phyloP scores from a whole-genome alignment of 2,797 vertebrate species.

The Arnoldichthys spilopterus region DNA sequence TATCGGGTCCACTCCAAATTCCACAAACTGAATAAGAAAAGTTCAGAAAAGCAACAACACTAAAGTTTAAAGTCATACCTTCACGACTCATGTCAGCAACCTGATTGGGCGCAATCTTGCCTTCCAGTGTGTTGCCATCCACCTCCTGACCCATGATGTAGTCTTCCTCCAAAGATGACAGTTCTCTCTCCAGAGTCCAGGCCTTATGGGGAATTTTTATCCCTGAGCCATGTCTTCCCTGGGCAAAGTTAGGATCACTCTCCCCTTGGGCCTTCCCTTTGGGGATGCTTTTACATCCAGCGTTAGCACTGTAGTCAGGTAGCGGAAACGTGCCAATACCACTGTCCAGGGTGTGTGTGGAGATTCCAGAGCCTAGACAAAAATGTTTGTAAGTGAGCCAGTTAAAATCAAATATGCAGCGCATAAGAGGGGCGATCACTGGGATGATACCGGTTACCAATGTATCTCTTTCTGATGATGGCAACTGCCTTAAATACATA shows the following conservation, averaged over 20 bases:
- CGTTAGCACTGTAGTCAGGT: conserved; percentile 87
- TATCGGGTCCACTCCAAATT: conserved; percentile 10
- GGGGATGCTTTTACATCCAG: conserved; percentile 84
- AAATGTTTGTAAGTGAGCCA: neutral
- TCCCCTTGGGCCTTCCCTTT: conserved; percentile 83
- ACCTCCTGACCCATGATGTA: conserved; percentile 67
- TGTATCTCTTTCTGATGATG: neutral
- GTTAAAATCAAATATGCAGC: neutral
- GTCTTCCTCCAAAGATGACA: conserved; percentile 83
- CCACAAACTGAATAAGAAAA: neutral
- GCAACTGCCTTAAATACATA: neutral
- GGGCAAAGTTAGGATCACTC: conserved; percentile 75
- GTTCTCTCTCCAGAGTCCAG: conserved; percentile 91
- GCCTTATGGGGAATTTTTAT: conserved; percentile 87
- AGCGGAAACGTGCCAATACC: conserved; percentile 96
- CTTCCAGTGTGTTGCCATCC: conserved; percentile 74
- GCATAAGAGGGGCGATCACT: neutral
- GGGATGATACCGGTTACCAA: neutral
- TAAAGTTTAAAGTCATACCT: conserved; percentile 69
- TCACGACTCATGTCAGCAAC: conserved; percentile 72
- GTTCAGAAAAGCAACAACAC: neutral
- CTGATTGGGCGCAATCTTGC: conserved; percentile 60
- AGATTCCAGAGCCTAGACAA: conserved; percentile 85
- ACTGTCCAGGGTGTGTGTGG: conserved; percentile 94
- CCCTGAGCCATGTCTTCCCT: conserved; percentile 74